These are phyloP conservation scores for Danaus melanippus DNA, from an alignment of 1,140 invertebrate genomes.

Conservation along the genomic window DNA sequence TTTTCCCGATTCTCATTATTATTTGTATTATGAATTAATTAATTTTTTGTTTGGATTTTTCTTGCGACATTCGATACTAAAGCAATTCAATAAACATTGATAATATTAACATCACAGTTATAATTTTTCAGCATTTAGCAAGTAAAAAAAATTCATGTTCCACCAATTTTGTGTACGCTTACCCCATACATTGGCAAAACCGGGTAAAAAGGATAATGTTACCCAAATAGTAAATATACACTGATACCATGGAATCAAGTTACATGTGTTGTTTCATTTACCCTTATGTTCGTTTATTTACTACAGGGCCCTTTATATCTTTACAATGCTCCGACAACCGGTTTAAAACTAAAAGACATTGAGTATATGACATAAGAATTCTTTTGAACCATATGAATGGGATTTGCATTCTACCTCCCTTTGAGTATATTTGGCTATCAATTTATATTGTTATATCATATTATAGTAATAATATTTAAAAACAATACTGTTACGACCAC, in stretches of 20 bases:
- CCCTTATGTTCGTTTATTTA: conserved; percentile 21
- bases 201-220: conserved; percentile 37
- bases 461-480: too few relatives aligned
- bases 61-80: too few relatives aligned
- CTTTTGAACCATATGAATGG: conserved; percentile 23
- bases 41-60: conserved; percentile 5
- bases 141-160: too few relatives aligned
- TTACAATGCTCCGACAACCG: conserved; percentile 25
- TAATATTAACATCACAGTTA: too few relatives aligned
- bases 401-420: conserved; percentile 15
- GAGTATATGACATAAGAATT: conserved; percentile 33
- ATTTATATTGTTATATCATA: conserved; percentile 3
- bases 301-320: conserved; percentile 20
- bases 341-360: conserved; percentile 28
- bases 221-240: conserved; percentile 39
- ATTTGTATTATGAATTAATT: conserved; percentile 1
- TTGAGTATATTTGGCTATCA: conserved; percentile 11
- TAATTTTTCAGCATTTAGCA: too few relatives aligned
- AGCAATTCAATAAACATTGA: too few relatives aligned
- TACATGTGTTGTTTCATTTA: conserved; percentile 36
- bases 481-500: too few relatives aligned
- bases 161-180: too few relatives aligned
- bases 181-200: not conserved
- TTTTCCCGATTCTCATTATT: too few relatives aligned
- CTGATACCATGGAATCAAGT: conserved; percentile 37